Conservation (phyloP, 2,113 vertebrate genomes). For the Datnioides undecimradiatus region DNA sequence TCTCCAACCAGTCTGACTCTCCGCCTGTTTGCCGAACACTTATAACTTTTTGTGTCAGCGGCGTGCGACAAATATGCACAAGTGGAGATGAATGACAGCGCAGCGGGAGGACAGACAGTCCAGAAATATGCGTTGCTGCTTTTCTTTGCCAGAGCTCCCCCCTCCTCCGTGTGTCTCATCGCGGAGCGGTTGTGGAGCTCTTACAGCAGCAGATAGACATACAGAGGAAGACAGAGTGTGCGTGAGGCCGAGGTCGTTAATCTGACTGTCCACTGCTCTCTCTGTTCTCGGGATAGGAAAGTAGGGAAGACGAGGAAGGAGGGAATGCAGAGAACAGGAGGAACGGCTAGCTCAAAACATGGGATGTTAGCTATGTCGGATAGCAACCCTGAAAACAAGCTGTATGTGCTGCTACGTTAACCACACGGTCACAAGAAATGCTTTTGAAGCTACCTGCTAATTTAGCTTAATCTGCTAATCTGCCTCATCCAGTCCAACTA, state of each 20-base stretch:
- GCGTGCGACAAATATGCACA: constrained; percentile 41
- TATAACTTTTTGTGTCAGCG: constrained; percentile 35
- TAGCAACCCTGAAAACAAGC: not conserved
- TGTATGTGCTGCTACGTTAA: not conserved
- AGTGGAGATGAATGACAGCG: constrained; percentile 44
- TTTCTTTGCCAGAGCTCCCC: constrained; percentile 1
- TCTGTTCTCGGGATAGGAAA: constrained; percentile 42
- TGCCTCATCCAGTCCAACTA: not conserved
- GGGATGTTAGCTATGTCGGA: not conserved
- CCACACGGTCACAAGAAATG: not conserved
- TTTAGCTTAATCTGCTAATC: too few relatives aligned
- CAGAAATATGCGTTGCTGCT: constrained; percentile 38
- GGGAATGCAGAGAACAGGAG: constrained; percentile 13
- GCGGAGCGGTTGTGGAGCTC: constrained; percentile 26
- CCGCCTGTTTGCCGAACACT: constrained; percentile 21
- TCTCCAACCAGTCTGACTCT: not conserved
- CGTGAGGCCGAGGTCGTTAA: constrained; percentile 66
- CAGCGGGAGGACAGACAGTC: constrained; percentile 27
- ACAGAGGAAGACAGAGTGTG: constrained; percentile 54
- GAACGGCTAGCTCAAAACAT: not conserved
- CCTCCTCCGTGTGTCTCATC: constrained; percentile 3
- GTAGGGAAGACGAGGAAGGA: not conserved
- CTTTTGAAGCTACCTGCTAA: not conserved
- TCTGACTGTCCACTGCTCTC: constrained; percentile 61
- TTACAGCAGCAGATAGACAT: constrained; percentile 35